A percentile compares a stretch with the other conserved stretches of the same genome.
Conservation (phyloP, 2,113 vertebrate species). For the Plotosus lineatus region DNA sequence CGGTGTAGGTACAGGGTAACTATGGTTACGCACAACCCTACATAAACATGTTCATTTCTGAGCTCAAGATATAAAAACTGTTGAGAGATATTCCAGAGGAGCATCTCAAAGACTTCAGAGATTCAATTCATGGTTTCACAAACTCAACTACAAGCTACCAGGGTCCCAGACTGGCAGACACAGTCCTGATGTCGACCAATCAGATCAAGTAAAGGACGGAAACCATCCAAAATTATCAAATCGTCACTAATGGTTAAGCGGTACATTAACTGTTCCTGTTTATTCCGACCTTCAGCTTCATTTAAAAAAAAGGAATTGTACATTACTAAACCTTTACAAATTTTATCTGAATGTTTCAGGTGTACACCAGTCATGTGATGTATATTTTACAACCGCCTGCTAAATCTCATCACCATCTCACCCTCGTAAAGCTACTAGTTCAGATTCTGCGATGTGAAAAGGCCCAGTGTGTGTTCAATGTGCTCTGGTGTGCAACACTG, state of each 20-base stretch:
- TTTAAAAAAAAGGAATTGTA: background rate
- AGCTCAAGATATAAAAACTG: background rate
- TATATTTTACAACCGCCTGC: constrained; percentile 28
- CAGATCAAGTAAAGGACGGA: background rate
- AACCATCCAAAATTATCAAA: too few species aligned
- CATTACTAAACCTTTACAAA: background rate
- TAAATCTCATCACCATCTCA: constrained; percentile 4
- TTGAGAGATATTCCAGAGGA: background rate
- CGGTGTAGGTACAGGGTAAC: background rate
- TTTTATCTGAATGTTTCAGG: background rate
- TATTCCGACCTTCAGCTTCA: background rate
- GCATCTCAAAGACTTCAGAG: too few species aligned
- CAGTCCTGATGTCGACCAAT: background rate
- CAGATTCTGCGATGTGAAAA: constrained; percentile 34
- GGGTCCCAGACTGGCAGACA: background rate
- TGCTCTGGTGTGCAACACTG: constrained; percentile 10
- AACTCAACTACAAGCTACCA: background rate
- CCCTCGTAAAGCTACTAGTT: background rate
- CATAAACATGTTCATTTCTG: background rate
- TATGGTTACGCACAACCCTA: background rate
- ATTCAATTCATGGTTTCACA: too few species aligned
- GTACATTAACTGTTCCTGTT: background rate
- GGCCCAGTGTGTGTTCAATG: constrained; percentile 47
- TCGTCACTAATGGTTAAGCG: background rate
- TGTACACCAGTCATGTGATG: background rate